Conservation (phyloP, 2,888 invertebrate genomes). For the Trissolcus japonicus region DNA sequence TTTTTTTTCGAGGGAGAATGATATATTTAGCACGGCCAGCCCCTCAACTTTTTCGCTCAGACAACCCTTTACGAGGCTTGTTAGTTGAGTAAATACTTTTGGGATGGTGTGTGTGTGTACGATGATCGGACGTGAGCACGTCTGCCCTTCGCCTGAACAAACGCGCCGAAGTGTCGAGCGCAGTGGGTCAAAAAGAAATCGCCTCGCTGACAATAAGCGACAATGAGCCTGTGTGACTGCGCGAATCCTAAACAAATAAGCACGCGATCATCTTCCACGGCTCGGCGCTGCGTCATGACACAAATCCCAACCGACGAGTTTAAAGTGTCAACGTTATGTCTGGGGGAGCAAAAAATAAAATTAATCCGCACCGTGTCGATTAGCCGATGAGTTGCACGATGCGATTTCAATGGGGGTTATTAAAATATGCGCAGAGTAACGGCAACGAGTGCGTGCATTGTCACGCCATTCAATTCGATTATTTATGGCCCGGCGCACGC, state of each 20-base stretch:
- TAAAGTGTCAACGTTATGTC: constrained; percentile 35
- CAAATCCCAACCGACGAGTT: constrained; percentile 39
- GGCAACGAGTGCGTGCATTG: constrained; percentile 20
- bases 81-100: constrained; percentile 60
- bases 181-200: constrained; percentile 40
- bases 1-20: constrained; percentile 20
- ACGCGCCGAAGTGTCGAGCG: constrained; percentile 33
- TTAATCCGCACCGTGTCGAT: constrained; percentile 36
- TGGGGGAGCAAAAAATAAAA: constrained; percentile 15
- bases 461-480: constrained; percentile 26
- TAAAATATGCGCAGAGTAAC: constrained; percentile 23
- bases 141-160: constrained; percentile 27
- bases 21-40: constrained; percentile 36
- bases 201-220: constrained; percentile 46
- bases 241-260: constrained; percentile 59
- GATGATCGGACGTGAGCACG: constrained; percentile 30
- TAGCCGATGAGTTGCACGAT: constrained; percentile 42
- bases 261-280: constrained; percentile 56
- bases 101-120: constrained; percentile 16
- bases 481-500: constrained; percentile 21
- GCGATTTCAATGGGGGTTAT: constrained; percentile 36
- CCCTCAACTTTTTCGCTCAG: constrained; percentile 20
- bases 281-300: constrained; percentile 47
- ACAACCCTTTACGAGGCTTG: constrained; percentile 51
- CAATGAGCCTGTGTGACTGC: constrained; percentile 48